A percentile compares a stretch with the other conserved stretches of the same genome.
Conservation (phyloP, 2,113 vertebrate species). For the Colistium nudipinnis region DNA sequence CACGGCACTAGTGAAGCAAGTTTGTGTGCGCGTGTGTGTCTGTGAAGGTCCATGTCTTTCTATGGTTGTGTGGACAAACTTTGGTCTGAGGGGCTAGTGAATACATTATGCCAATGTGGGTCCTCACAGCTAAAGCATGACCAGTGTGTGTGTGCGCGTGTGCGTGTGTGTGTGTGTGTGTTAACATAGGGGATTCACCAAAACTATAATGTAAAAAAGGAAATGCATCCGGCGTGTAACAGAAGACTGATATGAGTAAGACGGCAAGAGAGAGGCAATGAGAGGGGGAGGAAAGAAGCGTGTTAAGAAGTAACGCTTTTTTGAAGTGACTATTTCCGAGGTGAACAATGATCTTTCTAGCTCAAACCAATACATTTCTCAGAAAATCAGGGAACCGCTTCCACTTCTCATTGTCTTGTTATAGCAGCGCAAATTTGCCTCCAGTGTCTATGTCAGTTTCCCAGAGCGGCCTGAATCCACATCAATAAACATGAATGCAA, state of each 20-base stretch:
- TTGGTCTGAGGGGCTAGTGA: not conserved
- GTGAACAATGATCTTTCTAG: not conserved
- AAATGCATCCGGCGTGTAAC: conserved; percentile 6
- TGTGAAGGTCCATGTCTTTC: not conserved
- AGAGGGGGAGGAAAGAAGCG: not conserved
- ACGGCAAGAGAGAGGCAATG: not conserved
- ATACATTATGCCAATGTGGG: not conserved
- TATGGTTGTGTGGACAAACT: not conserved
- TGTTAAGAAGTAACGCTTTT: too few relatives aligned
- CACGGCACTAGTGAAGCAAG: too few relatives aligned
- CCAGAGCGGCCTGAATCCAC: not conserved
- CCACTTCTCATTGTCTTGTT: not conserved
- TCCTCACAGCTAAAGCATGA: not conserved
- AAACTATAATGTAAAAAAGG: conserved; percentile 23
- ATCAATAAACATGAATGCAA: not conserved
- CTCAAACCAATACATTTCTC: not conserved
- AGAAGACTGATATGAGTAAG: not conserved
- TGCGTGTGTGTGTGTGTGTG: conserved; percentile 21
- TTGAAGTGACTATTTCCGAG: not conserved
- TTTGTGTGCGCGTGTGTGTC: too few relatives aligned
- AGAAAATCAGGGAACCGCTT: not conserved
- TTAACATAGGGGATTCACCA: conserved; percentile 44
- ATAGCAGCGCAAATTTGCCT: not conserved
- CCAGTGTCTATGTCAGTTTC: not conserved
- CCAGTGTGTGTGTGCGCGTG: conserved; percentile 3